A percentile compares a stretch with the other conserved stretches of the same genome.
These are phyloP conservation scores for Papilio polytes DNA, from an alignment of 1,140 invertebrate genomes.

Conservation along the genomic window DNA sequence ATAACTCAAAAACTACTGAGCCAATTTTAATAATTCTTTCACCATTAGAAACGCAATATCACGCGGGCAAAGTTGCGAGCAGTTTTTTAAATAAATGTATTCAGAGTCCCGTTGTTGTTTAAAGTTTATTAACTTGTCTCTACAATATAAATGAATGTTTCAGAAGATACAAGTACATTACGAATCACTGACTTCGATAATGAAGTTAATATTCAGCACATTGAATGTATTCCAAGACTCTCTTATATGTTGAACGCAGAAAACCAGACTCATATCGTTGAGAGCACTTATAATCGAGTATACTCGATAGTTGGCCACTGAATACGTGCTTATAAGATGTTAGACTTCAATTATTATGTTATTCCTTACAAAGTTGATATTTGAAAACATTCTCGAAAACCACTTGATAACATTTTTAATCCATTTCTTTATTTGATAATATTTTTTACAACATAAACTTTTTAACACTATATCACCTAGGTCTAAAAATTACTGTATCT, in stretches of 20 bases:
- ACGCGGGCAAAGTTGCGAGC: no score
- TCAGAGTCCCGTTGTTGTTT: no score
- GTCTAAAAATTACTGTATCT: background rate
- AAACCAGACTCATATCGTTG: background rate
- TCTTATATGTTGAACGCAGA: background rate
- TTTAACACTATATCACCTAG: background rate
- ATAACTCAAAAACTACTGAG: no score
- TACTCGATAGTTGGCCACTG: conserved; percentile 2
- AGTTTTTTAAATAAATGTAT: no score
- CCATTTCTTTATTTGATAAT: background rate
- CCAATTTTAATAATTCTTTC: no score
- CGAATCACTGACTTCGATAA: background rate
- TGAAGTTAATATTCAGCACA: background rate
- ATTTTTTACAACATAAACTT: background rate
- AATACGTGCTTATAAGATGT: background rate
- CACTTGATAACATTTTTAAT: background rate
- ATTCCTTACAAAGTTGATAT: background rate
- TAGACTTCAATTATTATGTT: background rate
- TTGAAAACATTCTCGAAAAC: background rate
- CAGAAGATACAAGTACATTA: background rate
- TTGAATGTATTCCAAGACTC: background rate
- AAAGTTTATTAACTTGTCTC: no score
- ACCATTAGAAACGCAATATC: no score
- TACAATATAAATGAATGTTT: conserved; percentile 1
- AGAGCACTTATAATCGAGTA: background rate